Evolutionary conservation across 1,140 invertebrate genomes (phyloP), one percentile per base, ranked within the genome.

Genomic region (Aphaenogaster ashmeadi): DNA sequence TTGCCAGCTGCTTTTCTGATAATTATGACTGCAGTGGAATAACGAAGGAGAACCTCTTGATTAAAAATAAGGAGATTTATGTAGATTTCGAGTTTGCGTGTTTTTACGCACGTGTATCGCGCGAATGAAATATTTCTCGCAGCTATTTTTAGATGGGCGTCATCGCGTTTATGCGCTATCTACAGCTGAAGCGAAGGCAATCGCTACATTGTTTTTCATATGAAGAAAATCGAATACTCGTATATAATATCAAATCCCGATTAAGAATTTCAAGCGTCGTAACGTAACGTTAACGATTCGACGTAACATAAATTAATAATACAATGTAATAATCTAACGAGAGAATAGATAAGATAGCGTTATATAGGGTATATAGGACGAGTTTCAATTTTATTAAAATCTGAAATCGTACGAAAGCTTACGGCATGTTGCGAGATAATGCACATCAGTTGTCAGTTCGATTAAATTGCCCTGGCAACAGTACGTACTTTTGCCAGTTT

Each of bases 141-240:
- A n/a, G 38, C 38, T 81, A 81, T 71, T 81, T 81, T 58, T 81
- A 81, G 79, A 71, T 9, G 21, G 9, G 38, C 64, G 64, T 81
- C 79, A 81, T 81, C 78, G 8, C 36, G 60, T 15, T 79, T 47
- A 69, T 38, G 47, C 8, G 47, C 47, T 69, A 56, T 81, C 78
- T 33, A 33, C 66, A 81, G 21, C 50, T 71, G 79, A 67, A 81
- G 11, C 79, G 1, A 81, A 56, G 21, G 41, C 21, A 27, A 74
- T 74, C 33, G 75, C 58, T 52, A 74, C 41, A 7, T 62, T 58
- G 21, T 15, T 44, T 60, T 21, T 44, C 13, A 13, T n/a, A 13
- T 36, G 56, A 41, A 60, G 21, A 64, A 64, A 47, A 47, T 21
- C 36, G n/a, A 3, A 62, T 50, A 6, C 6, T 58, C 27, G 27